Evolutionary conservation across 2,888 invertebrate species (phyloP).

Genomic region (Aspidiotus destructor): DNA sequence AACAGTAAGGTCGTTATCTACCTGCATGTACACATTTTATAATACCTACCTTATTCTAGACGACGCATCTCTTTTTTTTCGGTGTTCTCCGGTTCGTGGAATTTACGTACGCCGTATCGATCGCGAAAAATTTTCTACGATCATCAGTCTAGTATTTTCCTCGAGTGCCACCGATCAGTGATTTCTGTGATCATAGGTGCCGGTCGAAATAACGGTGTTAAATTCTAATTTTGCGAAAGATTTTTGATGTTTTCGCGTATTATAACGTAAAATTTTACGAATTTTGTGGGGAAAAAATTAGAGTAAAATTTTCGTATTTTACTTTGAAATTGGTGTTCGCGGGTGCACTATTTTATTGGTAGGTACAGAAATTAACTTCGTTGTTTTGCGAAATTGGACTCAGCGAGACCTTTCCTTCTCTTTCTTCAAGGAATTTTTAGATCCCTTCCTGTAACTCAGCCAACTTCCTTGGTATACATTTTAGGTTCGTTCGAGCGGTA

Average conservation of each 20-base stretch:
- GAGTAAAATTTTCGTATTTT: neutral
- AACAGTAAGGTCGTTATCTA: constrained; percentile 32
- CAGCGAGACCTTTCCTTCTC: neutral
- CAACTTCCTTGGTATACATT: too few species aligned
- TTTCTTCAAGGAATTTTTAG: neutral
- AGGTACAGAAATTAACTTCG: neutral
- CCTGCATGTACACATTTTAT: constrained; percentile 14
- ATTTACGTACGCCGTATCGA: neutral
- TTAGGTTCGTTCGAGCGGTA: too few species aligned
- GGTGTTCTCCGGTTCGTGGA: constrained; percentile 9
- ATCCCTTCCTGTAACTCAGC: too few species aligned
- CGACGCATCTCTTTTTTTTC: constrained; percentile 10
- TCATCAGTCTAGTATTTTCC: too few species aligned
- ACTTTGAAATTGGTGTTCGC: neutral
- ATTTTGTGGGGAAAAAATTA: neutral
- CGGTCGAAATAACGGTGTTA: too few species aligned
- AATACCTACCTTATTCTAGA: constrained; percentile 15
- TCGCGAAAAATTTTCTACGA: constrained; percentile 1
- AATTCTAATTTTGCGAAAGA: too few species aligned
- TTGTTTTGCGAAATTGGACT: neutral
- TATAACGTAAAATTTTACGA: too few species aligned
- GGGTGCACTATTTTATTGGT: neutral
- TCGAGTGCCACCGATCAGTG: too few species aligned
- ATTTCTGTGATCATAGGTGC: too few species aligned
- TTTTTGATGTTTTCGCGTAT: too few species aligned